These are phyloP conservation scores for Trimorus sp. DNA, from an alignment of 2,888 invertebrate species.

Conservation along the genomic window DNA sequence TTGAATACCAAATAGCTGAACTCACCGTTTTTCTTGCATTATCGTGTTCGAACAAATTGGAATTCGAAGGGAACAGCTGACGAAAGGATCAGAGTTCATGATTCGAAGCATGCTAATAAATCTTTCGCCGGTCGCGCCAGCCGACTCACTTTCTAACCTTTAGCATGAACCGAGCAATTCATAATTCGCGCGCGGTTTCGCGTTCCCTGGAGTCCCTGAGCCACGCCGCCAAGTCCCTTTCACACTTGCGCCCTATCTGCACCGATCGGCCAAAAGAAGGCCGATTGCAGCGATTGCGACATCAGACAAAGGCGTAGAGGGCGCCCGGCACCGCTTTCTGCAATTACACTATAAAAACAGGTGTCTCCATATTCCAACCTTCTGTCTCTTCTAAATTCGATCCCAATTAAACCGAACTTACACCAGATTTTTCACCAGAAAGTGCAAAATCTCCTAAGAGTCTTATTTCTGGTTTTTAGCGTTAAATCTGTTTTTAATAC, in stretches of 20 bases:
- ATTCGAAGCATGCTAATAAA: conserved; percentile 39
- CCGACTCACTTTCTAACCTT: conserved; percentile 48
- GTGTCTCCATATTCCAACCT: too few species aligned
- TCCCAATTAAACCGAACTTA: too few species aligned
- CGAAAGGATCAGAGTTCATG: conserved; percentile 41
- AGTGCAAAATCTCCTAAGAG: too few species aligned
- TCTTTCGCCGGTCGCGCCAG: conserved; percentile 28
- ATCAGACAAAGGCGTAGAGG: conserved; percentile 21
- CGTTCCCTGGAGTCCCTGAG: conserved; percentile 28
- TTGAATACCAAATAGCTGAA: conserved; percentile 8
- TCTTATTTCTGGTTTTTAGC: too few species aligned
- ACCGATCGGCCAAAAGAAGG: conserved; percentile 52
- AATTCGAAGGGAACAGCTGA: conserved; percentile 27
- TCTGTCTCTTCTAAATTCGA: too few species aligned
- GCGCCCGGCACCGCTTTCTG: background rate
- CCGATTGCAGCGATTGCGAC: conserved; percentile 57
- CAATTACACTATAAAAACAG: background rate
- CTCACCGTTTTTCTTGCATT: conserved; percentile 23
- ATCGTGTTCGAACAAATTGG: conserved; percentile 29
- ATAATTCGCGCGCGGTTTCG: conserved; percentile 37
- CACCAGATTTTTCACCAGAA: too few species aligned
- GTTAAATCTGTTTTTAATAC: too few species aligned
- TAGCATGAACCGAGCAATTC: conserved; percentile 34
- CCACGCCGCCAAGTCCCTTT: conserved; percentile 40
- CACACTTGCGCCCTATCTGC: conserved; percentile 54